These are phyloP conservation scores for Scopus umbretta DNA, from an alignment of 2,113 vertebrate species.

Conservation along the genomic window DNA sequence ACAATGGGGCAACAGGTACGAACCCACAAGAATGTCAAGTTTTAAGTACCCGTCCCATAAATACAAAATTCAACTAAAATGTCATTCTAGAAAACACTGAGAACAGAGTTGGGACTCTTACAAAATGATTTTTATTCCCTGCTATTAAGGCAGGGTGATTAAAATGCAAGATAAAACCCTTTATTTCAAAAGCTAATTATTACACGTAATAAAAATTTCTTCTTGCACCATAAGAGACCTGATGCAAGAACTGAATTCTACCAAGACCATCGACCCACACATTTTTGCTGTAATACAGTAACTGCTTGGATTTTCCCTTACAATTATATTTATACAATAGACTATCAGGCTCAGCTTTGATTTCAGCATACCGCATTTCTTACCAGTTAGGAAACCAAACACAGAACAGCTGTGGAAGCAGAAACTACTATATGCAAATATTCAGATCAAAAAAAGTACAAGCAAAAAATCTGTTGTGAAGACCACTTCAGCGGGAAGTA, in stretches of 20 bases:
- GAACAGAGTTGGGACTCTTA: not conserved
- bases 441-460: not conserved
- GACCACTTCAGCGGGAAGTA: not conserved
- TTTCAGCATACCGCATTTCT: not conserved
- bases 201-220: not conserved
- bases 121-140: not conserved
- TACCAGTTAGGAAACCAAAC: not conserved
- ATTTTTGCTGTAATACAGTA: not conserved
- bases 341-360: not conserved
- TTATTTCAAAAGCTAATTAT: constrained; percentile 30
- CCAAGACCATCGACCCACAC: not conserved
- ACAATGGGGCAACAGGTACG: not conserved
- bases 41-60: not conserved
- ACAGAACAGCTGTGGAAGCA: constrained; percentile 17
- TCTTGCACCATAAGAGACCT: not conserved
- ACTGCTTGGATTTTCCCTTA: not conserved
- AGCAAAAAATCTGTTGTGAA: not conserved
- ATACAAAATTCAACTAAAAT: not conserved
- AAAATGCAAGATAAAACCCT: constrained; percentile 14
- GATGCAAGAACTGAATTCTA: not conserved
- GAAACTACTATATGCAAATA: not conserved
- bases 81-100: not conserved
- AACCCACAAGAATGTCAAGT: not conserved
- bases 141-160: not conserved
- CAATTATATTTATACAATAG: not conserved